Evolutionary conservation across 1,140 invertebrate species (phyloP).

Genomic region (Drosophila aff.): DNA sequence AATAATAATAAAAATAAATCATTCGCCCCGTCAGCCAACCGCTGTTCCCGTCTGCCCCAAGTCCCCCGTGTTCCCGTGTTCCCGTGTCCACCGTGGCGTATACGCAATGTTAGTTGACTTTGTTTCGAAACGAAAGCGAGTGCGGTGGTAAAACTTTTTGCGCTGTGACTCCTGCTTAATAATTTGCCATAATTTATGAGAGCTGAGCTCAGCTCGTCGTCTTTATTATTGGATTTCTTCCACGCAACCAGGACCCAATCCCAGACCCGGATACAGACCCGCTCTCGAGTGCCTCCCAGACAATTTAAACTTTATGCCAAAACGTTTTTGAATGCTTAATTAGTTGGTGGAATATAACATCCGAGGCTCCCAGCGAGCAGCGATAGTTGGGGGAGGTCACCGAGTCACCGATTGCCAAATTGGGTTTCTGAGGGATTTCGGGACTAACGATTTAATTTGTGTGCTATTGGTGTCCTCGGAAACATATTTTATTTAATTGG

Average conservation of each 20-base stretch:
- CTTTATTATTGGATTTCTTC: slow-evolving; percentile 70
- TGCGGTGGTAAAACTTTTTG: slow-evolving; percentile 60
- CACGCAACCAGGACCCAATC: slow-evolving; percentile 17
- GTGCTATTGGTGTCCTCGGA: slow-evolving; percentile 4
- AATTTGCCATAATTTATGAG: slow-evolving; percentile 75
- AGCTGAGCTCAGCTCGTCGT: slow-evolving; percentile 29
- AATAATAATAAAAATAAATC: slow-evolving; percentile 83
- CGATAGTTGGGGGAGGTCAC: slow-evolving; percentile 14
- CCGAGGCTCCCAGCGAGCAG: neutral
- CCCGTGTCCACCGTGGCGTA: slow-evolving; percentile 28
- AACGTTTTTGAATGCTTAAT: slow-evolving; percentile 81
- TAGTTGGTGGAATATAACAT: slow-evolving; percentile 53
- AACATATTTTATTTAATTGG: slow-evolving; percentile 15
- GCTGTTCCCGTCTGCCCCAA: neutral
- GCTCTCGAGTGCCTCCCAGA: slow-evolving; percentile 26
- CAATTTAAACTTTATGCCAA: slow-evolving; percentile 74
- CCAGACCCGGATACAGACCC: slow-evolving; percentile 14
- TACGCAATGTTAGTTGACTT: slow-evolving; percentile 53
- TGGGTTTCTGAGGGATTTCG: slow-evolving; percentile 24
- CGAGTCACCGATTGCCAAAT: slow-evolving; percentile 13
- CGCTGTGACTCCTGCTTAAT: slow-evolving; percentile 69
- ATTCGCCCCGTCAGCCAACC: slow-evolving; percentile 39
- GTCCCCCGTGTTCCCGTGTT: neutral
- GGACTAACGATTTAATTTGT: slow-evolving; percentile 25
- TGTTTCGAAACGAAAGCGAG: slow-evolving; percentile 44